A percentile compares a stretch with the other conserved stretches of the same genome.
Conservation (phyloP, 2,797 vertebrate genomes). For the Cuculus canorus region DNA sequence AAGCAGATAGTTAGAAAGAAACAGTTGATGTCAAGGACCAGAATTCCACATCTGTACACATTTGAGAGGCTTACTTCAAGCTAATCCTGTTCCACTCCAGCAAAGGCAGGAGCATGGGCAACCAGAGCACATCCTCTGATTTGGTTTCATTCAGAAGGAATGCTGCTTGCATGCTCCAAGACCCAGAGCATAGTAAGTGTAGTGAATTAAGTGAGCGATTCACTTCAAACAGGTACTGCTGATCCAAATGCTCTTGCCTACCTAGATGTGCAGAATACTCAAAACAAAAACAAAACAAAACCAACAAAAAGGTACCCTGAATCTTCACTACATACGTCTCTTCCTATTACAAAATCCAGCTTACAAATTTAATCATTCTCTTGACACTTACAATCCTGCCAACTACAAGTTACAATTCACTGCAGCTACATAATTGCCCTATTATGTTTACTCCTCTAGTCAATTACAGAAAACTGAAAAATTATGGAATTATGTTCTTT, state of each 20-base stretch:
- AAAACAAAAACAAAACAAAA: not conserved
- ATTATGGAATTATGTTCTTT: not conserved
- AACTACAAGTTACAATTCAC: not conserved
- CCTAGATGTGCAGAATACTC: not conserved
- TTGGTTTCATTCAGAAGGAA: not conserved
- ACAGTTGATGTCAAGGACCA: not conserved
- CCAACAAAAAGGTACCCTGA: not conserved
- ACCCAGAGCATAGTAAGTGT: not conserved
- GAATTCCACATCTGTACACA: not conserved
- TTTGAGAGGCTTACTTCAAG: not conserved
- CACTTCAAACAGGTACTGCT: not conserved
- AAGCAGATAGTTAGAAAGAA: not conserved
- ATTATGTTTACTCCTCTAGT: not conserved
- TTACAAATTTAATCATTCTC: not conserved
- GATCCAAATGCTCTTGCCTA: not conserved
- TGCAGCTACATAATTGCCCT: not conserved
- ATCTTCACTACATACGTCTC: not conserved
- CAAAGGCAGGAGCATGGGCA: not conserved
- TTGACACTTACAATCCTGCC: not conserved
- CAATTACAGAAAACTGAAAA: not conserved
- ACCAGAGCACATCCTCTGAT: not conserved
- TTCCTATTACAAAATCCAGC: not conserved
- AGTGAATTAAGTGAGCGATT: not conserved
- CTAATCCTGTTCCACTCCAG: not conserved
- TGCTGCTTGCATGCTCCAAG: fast-evolving